Percentiles rank a stretch among this genome's conserved stretches.
Conservation (phyloP, 2,113 vertebrate genomes). For the Dasyurus viverrinus region DNA sequence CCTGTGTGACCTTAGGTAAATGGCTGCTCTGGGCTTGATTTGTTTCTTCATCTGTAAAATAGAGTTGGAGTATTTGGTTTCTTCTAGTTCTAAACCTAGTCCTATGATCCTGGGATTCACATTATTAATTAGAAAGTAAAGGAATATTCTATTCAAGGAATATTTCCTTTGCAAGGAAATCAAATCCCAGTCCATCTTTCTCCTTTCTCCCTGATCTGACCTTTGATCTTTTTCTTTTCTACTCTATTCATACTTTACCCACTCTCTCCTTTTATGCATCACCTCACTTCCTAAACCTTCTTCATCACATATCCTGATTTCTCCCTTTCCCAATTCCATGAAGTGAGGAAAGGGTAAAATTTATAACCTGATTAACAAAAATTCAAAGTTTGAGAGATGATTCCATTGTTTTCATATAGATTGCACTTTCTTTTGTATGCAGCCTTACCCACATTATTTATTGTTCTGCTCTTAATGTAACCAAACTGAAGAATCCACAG, state of each 20-base stretch:
- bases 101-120: neutral
- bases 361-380: neutral
- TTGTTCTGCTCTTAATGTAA: slow-evolving; percentile 15
- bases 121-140: neutral
- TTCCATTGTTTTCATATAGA: neutral
- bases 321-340: neutral
- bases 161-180: neutral
- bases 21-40: neutral
- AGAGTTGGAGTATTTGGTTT: neutral
- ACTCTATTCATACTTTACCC: neutral
- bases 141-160: neutral
- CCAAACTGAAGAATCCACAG: neutral
- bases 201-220: neutral
- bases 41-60: neutral
- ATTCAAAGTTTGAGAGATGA: slow-evolving; percentile 15
- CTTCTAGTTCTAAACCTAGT: neutral
- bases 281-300: neutral
- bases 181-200: neutral
- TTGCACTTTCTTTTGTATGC: neutral
- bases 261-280: neutral
- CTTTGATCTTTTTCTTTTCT: neutral
- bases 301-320: neutral
- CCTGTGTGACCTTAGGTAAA: neutral
- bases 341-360: slow-evolving; percentile 1
- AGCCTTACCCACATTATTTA: slow-evolving; percentile 1